phyloP scores from a whole-genome alignment of 2,797 vertebrate species.

The Synaphobranchus kaupii region DNA sequence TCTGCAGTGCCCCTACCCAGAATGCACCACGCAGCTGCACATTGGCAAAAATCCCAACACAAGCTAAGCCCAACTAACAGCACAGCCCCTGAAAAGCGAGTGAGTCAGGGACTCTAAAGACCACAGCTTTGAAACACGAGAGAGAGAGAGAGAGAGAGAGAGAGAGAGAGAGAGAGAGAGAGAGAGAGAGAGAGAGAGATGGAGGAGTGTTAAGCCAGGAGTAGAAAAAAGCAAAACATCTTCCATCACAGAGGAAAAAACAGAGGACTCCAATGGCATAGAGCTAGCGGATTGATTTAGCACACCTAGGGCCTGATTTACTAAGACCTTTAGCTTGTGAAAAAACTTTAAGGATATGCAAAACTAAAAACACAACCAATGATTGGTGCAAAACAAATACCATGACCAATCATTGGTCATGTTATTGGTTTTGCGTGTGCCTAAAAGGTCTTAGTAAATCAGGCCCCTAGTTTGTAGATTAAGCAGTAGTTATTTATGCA shows the following conservation, averaged over 20 bases:
- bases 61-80: slow-evolving; percentile 8
- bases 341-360: too few relatives aligned
- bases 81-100: slow-evolving; percentile 25
- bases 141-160: slow-evolving; percentile 25
- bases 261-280: slow-evolving; percentile 20
- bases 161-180: slow-evolving; percentile 23
- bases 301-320: slow-evolving; percentile 24
- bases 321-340: too few relatives aligned
- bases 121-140: slow-evolving; percentile 4
- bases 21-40: slow-evolving; percentile 9
- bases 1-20: not conserved
- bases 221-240: slow-evolving; percentile 30
- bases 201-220: slow-evolving; percentile 28
- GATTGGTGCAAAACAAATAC: too few relatives aligned
- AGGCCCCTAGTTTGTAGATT: too few relatives aligned
- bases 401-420: too few relatives aligned
- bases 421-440: too few relatives aligned
- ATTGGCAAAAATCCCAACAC: slow-evolving; percentile 8
- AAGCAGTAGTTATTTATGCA: too few relatives aligned
- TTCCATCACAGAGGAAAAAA: slow-evolving; percentile 33
- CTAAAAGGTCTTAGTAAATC: too few relatives aligned
- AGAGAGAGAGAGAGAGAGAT: slow-evolving; percentile 24
- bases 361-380: too few relatives aligned
- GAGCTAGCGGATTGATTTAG: slow-evolving; percentile 34
- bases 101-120: slow-evolving; percentile 17